Conservation (phyloP, 1,140 invertebrate genomes). For the Lepidurus arcticus region DNA sequence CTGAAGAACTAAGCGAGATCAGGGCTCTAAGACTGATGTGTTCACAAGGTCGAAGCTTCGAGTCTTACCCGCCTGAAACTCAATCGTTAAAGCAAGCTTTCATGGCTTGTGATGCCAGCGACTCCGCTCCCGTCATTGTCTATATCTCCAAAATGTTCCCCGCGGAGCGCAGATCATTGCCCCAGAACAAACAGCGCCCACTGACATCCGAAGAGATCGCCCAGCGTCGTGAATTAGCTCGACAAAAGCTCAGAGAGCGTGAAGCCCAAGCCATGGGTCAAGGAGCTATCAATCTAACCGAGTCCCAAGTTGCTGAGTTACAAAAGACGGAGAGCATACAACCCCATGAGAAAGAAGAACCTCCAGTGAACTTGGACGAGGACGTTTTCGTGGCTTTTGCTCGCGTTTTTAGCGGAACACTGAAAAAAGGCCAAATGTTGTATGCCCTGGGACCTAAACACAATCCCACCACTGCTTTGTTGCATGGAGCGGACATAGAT, state of each 20-base stretch:
- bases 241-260: slow-evolving; percentile 49
- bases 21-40: slow-evolving; percentile 72
- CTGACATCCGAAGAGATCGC: slow-evolving; percentile 71
- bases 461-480: slow-evolving; percentile 59
- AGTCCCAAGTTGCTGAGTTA: slow-evolving; percentile 19
- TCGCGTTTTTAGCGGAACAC: slow-evolving; percentile 81
- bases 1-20: slow-evolving; percentile 66
- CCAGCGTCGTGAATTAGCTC: slow-evolving; percentile 60
- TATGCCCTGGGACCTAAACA: slow-evolving; percentile 88
- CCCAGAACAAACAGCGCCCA: slow-evolving; percentile 63
- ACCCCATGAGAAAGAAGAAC: neutral
- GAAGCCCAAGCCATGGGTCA: slow-evolving; percentile 46
- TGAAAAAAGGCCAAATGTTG: slow-evolving; percentile 66
- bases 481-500: slow-evolving; percentile 49
- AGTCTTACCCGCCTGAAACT: slow-evolving; percentile 62
- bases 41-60: slow-evolving; percentile 60
- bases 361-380: slow-evolving; percentile 47
- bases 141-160: slow-evolving; percentile 96
- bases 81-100: slow-evolving; percentile 69
- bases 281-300: slow-evolving; percentile 32
- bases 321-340: slow-evolving; percentile 35
- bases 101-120: slow-evolving; percentile 58
- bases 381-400: slow-evolving; percentile 87
- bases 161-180: slow-evolving; percentile 58
- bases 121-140: slow-evolving; percentile 68